Percentiles rank a stretch among this genome's conserved stretches.
These are phyloP conservation scores for Homarus americanus DNA, from an alignment of 1,140 invertebrate genomes.

Conservation along the genomic window DNA sequence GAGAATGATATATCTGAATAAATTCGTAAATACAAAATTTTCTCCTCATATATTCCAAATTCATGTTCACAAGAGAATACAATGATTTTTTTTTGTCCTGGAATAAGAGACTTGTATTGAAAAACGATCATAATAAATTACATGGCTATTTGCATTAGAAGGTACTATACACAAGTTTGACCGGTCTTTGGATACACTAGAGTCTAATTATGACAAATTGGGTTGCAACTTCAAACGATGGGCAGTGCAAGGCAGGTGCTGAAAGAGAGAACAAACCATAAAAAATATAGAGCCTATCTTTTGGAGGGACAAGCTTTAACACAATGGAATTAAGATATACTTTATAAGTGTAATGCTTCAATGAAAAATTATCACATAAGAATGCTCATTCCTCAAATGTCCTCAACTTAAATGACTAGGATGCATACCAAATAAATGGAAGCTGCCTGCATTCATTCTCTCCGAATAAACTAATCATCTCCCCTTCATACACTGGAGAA, in stretches of 20 bases:
- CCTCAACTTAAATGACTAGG: background rate
- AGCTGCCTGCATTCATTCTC: constrained; percentile 28
- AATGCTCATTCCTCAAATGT: background rate
- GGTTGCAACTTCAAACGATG: constrained; percentile 43
- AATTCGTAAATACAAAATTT: constrained; percentile 21
- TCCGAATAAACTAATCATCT: background rate
- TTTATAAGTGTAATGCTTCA: constrained; percentile 31
- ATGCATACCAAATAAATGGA: constrained; percentile 32
- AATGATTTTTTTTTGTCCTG: constrained; percentile 38
- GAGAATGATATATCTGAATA: constrained; percentile 46
- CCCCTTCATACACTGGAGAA: constrained; percentile 1
- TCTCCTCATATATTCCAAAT: constrained; percentile 22
- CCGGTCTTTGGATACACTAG: constrained; percentile 54
- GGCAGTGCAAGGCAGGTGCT: constrained; percentile 48
- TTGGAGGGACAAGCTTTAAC: background rate
- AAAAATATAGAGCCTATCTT: constrained; percentile 23
- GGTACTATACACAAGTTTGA: constrained; percentile 47
- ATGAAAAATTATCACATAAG: constrained; percentile 25
- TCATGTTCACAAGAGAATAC: constrained; percentile 58
- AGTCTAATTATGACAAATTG: background rate
- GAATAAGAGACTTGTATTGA: constrained; percentile 51
- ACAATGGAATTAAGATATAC: background rate
- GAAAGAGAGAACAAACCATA: constrained; percentile 51
- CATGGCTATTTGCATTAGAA: constrained; percentile 36
- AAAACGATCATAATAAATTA: constrained; percentile 47